A percentile compares a stretch with the other conserved stretches of the same genome.
phyloP scores from a whole-genome alignment of 2,113 vertebrate species.

The Vulpes ferrilata region DNA sequence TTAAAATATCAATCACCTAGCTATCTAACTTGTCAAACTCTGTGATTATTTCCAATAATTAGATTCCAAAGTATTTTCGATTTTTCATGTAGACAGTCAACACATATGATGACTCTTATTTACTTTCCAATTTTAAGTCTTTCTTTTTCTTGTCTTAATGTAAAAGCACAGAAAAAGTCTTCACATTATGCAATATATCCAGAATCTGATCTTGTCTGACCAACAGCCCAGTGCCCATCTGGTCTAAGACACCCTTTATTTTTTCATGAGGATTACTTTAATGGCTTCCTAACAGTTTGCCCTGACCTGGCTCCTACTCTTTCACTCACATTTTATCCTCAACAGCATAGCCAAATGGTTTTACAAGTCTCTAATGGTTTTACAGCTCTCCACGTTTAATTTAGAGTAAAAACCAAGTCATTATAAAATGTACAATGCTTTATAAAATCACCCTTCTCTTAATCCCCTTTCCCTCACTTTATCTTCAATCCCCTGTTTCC shows the following conservation, averaged over 20 bases:
- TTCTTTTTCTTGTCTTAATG: neutral
- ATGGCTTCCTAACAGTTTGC: neutral
- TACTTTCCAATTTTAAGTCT: neutral
- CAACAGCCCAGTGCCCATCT: neutral
- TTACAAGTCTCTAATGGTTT: neutral
- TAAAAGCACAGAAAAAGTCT: neutral
- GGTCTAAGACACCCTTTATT: neutral
- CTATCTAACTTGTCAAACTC: neutral
- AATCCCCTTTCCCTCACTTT: neutral
- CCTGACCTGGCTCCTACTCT: neutral
- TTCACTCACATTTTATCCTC: neutral
- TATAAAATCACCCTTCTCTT: neutral
- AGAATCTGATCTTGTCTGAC: neutral
- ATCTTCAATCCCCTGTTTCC: neutral
- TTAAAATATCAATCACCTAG: conserved; percentile 8
- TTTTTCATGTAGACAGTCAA: neutral
- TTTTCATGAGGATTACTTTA: neutral
- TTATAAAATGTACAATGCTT: neutral
- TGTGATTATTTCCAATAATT: neutral
- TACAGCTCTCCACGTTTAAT: neutral
- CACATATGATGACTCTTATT: neutral
- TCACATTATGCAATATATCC: neutral
- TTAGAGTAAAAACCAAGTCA: neutral
- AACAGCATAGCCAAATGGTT: neutral
- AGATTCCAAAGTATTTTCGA: neutral